phyloP scores from a whole-genome alignment of 2,113 vertebrate genomes.

The Geococcyx californianus region DNA sequence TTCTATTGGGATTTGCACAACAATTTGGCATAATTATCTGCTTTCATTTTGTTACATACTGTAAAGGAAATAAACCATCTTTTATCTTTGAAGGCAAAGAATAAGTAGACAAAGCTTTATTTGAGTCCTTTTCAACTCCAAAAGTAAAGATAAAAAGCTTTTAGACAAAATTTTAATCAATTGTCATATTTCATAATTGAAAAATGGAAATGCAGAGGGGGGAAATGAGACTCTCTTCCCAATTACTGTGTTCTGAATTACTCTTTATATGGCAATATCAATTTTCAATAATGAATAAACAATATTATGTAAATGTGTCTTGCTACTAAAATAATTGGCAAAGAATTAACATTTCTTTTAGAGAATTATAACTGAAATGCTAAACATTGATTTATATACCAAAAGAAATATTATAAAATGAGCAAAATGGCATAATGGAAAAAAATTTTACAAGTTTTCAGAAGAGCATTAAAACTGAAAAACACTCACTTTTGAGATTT shows the following conservation, averaged over 20 bases:
- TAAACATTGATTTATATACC: background rate
- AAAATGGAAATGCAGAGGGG: constrained; percentile 1
- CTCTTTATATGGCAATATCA: background rate
- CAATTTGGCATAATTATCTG: constrained; percentile 29
- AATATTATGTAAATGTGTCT: background rate
- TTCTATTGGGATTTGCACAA: constrained; percentile 44
- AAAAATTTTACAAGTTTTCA: background rate
- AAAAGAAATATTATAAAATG: background rate
- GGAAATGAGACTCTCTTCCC: background rate
- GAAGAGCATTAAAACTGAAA: background rate
- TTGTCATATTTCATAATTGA: constrained; percentile 1
- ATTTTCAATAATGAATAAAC: background rate
- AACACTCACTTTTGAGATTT: background rate
- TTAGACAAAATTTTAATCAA: constrained; percentile 12
- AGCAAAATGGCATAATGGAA: background rate
- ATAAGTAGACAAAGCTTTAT: background rate
- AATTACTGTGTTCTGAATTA: background rate
- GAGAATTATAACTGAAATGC: background rate
- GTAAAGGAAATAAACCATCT: constrained; percentile 29
- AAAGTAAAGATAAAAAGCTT: background rate
- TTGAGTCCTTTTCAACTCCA: constrained; percentile 38
- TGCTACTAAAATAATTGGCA: background rate
- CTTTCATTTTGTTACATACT: background rate
- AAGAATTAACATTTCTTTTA: background rate
- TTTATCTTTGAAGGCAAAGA: constrained; percentile 31